A percentile compares a stretch with the other conserved stretches of the same genome.
These are phyloP conservation scores for Dione juno DNA, from an alignment of 2,888 invertebrate species.

Conservation along the genomic window DNA sequence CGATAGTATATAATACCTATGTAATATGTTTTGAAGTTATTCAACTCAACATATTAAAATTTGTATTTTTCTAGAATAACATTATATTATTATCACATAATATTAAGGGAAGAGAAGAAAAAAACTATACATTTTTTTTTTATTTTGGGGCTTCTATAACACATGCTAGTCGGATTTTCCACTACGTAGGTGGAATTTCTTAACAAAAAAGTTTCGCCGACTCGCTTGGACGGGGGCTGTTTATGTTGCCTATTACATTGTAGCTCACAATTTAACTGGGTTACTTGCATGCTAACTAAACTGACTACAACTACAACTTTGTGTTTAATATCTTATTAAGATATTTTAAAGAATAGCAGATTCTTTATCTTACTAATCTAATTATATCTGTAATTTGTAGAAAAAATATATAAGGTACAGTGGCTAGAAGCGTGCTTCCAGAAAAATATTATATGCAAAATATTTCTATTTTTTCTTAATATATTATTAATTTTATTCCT, in stretches of 20 bases:
- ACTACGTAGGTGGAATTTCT: constrained; percentile 52
- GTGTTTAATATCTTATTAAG: neutral
- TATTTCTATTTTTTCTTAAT: too few species aligned
- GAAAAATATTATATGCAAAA: too few species aligned
- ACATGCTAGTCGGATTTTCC: constrained; percentile 15
- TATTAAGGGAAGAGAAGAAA: too few species aligned
- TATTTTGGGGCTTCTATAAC: neutral
- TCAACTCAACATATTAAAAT: too few species aligned
- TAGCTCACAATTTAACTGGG: constrained; percentile 45
- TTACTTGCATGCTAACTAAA: constrained; percentile 40
- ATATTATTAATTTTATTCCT: too few species aligned
- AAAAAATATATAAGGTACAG: too few species aligned
- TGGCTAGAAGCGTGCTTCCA: too few species aligned
- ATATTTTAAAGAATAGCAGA: neutral
- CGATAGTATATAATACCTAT: too few species aligned
- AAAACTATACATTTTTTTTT: too few species aligned
- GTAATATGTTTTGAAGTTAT: too few species aligned
- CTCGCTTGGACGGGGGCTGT: constrained; percentile 46
- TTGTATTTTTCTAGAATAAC: too few species aligned
- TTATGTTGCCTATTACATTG: constrained; percentile 46
- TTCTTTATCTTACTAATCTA: neutral
- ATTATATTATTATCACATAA: too few species aligned
- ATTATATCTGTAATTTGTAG: neutral
- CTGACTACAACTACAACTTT: constrained; percentile 33
- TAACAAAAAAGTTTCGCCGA: constrained; percentile 52